Percentiles rank a stretch among this genome's conserved stretches.
These are phyloP conservation scores for Rhabdomys dilectus DNA, from an alignment of 2,113 vertebrate species.

Conservation along the genomic window DNA sequence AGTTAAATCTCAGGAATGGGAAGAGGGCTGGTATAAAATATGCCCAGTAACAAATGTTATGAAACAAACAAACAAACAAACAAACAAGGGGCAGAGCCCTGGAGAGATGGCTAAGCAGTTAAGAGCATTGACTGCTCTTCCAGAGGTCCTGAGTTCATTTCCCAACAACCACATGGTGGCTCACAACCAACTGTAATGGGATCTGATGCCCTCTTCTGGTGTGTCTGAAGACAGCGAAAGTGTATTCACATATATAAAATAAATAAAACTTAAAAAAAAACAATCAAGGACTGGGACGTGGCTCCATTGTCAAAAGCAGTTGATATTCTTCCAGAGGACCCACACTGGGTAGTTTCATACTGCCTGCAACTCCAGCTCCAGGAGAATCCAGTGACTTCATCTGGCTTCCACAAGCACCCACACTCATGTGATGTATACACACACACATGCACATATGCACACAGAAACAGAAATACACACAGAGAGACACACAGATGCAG, in stretches of 20 bases:
- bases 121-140: no score
- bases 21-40: background rate
- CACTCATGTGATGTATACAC: background rate
- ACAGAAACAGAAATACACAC: background rate
- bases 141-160: no score
- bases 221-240: no score
- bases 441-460: background rate
- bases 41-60: no score
- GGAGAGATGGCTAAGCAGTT: no score
- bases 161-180: no score
- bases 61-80: no score
- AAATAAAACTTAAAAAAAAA: background rate
- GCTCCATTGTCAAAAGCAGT: background rate
- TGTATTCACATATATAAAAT: no score
- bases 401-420: background rate
- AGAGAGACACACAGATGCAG: background rate
- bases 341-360: no score
- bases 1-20: background rate
- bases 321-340: background rate
- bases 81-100: no score
- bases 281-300: background rate
- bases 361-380: background rate
- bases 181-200: no score
- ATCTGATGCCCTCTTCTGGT: no score
- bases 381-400: background rate